These are phyloP conservation scores for Epistrophe eligans DNA, from an alignment of 2,888 invertebrate genomes.

Conservation along the genomic window DNA sequence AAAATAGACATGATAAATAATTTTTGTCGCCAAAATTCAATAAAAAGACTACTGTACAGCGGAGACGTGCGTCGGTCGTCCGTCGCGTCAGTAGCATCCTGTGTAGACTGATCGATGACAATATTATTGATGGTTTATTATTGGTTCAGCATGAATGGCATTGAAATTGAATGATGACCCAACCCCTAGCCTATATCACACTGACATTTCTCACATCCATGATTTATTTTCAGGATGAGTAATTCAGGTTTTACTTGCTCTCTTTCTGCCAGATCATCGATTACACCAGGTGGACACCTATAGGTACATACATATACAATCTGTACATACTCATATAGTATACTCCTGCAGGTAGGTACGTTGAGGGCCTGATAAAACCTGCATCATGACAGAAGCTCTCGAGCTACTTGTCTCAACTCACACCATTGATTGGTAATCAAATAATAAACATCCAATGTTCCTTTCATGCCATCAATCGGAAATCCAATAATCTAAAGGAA, in stretches of 20 bases:
- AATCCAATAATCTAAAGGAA: slow-evolving; percentile 41
- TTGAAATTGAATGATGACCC: slow-evolving; percentile 71
- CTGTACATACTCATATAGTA: too few relatives aligned
- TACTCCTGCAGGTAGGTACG: neutral
- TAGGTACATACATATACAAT: too few relatives aligned
- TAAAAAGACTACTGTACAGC: too few relatives aligned
- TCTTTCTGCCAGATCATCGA: slow-evolving; percentile 43
- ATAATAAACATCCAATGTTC: slow-evolving; percentile 44
- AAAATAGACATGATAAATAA: too few relatives aligned
- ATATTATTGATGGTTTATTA: slow-evolving; percentile 65
- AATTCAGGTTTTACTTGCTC: slow-evolving; percentile 20
- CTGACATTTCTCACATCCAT: slow-evolving; percentile 18
- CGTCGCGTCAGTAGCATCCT: neutral
- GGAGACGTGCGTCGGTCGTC: too few relatives aligned
- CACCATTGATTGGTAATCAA: slow-evolving; percentile 21
- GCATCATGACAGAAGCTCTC: slow-evolving; percentile 2
- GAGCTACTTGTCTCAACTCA: slow-evolving; percentile 35
- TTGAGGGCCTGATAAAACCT: slow-evolving; percentile 5
- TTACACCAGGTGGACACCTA: slow-evolving; percentile 12
- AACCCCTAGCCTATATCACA: neutral
- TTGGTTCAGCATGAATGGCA: slow-evolving; percentile 34
- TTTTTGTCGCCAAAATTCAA: too few relatives aligned
- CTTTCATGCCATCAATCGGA: slow-evolving; percentile 30
- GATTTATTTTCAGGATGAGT: slow-evolving; percentile 56
- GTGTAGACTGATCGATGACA: slow-evolving; percentile 63